phyloP scores from a whole-genome alignment of 2,113 vertebrate genomes.

The Onychorhynchus coronatus region DNA sequence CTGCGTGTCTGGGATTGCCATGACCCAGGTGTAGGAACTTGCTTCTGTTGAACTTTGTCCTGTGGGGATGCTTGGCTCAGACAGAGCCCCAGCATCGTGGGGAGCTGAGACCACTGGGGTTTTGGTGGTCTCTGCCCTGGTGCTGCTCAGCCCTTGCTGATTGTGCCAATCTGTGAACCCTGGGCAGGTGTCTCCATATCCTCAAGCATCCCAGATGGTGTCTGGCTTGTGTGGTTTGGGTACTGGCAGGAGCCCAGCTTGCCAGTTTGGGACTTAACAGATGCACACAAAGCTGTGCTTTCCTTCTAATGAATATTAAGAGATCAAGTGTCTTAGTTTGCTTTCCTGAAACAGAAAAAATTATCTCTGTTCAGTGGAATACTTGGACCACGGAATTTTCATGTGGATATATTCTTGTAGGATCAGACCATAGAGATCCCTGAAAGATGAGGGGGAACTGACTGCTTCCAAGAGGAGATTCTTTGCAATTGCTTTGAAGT shows the following conservation, averaged over 20 bases:
- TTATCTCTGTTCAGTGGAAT: not conserved
- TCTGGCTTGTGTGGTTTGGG: not conserved
- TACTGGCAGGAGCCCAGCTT: not conserved
- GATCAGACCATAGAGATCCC: not conserved
- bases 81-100: too few species aligned
- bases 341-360: not conserved
- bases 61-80: not conserved
- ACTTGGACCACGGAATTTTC: not conserved
- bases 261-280: not conserved
- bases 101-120: not conserved
- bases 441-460: not conserved
- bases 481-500: not conserved
- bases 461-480: not conserved
- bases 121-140: not conserved
- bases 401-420: not conserved
- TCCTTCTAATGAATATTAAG: not conserved
- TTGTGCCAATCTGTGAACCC: not conserved
- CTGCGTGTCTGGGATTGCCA: too few species aligned
- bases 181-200: not conserved
- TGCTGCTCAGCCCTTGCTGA: not conserved
- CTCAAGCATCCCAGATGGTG: not conserved
- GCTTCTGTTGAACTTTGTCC: not conserved
- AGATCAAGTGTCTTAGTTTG: not conserved
- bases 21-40: not conserved
- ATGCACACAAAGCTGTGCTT: fast-evolving